A percentile compares a stretch with the other conserved stretches of the same genome.
Evolutionary conservation across 2,797 vertebrate genomes (phyloP).

Genomic region (Halcyon leucocephala): DNA sequence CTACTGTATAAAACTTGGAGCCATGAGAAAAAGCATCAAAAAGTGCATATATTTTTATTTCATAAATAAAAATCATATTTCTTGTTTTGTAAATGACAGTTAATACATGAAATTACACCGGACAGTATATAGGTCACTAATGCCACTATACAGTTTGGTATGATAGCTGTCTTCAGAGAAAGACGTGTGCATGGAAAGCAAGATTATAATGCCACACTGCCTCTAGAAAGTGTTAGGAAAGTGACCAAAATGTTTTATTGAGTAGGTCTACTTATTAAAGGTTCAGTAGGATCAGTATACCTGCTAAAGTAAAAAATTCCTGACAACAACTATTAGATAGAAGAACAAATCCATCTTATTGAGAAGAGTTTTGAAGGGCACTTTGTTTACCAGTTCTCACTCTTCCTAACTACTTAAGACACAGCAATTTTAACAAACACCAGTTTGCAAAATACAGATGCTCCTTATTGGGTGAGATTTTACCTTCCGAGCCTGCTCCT

Average conservation of each 20-base stretch:
- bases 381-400: neutral
- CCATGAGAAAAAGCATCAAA: neutral
- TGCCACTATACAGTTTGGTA: neutral
- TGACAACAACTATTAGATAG: neutral
- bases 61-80: neutral
- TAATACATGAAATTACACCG: neutral
- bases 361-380: neutral
- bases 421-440: neutral
- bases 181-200: neutral
- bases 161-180: neutral
- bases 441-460: neutral
- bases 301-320: neutral
- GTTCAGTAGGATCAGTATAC: neutral
- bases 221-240: neutral
- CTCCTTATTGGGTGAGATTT: neutral
- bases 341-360: neutral
- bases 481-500: slow-evolving; percentile 97
- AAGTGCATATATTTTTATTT: neutral
- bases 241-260: neutral
- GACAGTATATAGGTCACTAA: neutral
- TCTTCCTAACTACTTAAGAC: neutral
- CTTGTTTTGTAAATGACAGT: neutral
- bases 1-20: neutral
- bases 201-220: neutral
- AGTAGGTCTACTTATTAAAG: neutral